Evolutionary conservation across 2,888 invertebrate species (phyloP), one percentile per base, ranked within the genome.

Genomic region (Liodrosophila aerea): DNA sequence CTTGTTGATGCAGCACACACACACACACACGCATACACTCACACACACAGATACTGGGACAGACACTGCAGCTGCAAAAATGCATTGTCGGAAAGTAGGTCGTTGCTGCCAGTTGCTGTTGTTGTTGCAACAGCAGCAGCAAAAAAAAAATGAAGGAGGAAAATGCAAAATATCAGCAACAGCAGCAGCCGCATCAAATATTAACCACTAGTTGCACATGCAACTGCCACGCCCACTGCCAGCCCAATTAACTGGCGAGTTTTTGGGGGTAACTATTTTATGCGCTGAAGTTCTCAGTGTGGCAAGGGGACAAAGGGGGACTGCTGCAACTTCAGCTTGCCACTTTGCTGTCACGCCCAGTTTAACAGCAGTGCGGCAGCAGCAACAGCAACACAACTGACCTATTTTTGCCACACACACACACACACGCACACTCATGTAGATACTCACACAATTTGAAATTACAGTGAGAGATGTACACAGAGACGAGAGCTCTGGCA

Each of bases 331-430:
- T 82, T 68, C 59, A 61, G 73, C 63, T 74, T 65, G 74, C 84
- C 84, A 81, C 74, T 83, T 83, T 65, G 59, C 76, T 44, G 78
- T 82, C 83, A 78, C 78, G 80, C 78, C 83, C 78, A 78, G 73
- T 75, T 85, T 64, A 78, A 78, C 76, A 74, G 64, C 64, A 61
- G 57, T 37, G 60, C 50, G 37, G 65, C 49, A 56, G 53, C 70
- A 46, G 40, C 30, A 49, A 41, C 41, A 56, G 47, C 62, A 44
- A 45, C 57, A 50, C 60, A 45, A 76, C 58, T 78, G 78, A 85
- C 85, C 77, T 81, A 85, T 84, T 74, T 83, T 73, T 62, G 41
- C 57, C 12, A 59, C 31, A 64, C 50, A 41, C 49, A 59, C 43
- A 41, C 50, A 44, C 46, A 58, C 39, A 37, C 36, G 18, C 37